Percentiles rank a stretch among this genome's conserved stretches.
Conservation (phyloP, 2,797 vertebrate genomes). For the Tachyglossus aculeatus region DNA sequence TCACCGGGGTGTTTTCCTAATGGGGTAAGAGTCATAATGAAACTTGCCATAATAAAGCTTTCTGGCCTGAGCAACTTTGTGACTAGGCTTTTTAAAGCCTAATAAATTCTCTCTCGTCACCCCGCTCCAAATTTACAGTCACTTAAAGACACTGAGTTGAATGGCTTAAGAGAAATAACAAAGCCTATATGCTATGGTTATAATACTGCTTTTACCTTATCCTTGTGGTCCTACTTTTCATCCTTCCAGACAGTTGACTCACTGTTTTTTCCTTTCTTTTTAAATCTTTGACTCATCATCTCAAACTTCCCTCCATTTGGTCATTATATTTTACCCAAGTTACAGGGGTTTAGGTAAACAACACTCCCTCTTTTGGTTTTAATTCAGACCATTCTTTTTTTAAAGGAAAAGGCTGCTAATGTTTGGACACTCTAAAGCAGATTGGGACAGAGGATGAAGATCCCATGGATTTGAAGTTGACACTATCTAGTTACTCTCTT, state of each 20-base stretch:
- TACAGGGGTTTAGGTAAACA: constrained; percentile 8
- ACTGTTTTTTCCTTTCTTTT: background rate
- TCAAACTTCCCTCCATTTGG: background rate
- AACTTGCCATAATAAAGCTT: background rate
- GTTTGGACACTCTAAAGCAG: background rate
- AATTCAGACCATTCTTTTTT: background rate
- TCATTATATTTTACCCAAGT: background rate
- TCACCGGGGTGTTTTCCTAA: background rate
- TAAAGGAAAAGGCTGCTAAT: background rate
- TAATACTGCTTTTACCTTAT: constrained; percentile 1
- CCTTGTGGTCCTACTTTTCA: constrained; percentile 21
- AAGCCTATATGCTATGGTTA: background rate
- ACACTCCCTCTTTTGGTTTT: background rate
- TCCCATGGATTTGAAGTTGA: too few relatives aligned
- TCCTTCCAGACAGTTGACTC: constrained; percentile 6
- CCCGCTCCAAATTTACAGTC: too few relatives aligned
- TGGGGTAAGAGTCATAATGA: background rate
- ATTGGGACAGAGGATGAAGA: background rate
- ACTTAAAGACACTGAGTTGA: background rate
- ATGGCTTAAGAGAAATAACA: background rate
- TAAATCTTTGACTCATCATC: background rate
- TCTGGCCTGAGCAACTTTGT: background rate
- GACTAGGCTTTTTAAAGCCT: background rate
- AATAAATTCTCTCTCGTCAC: background rate
- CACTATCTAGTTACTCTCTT: too few relatives aligned